These are phyloP conservation scores for Engraulis encrasicolus DNA, from an alignment of 2,113 vertebrate genomes.

Conservation along the genomic window DNA sequence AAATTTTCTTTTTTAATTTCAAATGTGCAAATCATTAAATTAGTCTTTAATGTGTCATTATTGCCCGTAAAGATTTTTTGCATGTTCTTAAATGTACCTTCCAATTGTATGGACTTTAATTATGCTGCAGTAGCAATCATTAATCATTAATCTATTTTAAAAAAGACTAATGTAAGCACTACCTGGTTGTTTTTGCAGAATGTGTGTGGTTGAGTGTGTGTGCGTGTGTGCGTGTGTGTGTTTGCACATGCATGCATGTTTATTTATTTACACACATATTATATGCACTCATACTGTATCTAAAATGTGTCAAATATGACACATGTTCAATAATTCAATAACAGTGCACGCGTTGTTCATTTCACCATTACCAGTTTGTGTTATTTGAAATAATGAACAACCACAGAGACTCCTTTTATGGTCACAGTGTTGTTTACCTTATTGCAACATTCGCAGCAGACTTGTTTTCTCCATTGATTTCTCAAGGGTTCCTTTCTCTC, in stretches of 20 bases:
- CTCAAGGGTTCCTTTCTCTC: background rate
- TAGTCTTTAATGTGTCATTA: background rate
- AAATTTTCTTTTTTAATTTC: too few relatives aligned
- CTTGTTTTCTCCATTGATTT: background rate
- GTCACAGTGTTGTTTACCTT: background rate
- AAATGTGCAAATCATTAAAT: background rate
- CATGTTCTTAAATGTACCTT: too few relatives aligned
- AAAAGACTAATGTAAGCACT: too few relatives aligned
- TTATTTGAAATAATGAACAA: background rate
- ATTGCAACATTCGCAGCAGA: background rate
- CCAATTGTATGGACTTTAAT: too few relatives aligned
- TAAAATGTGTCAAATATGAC: too few relatives aligned
- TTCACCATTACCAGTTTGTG: background rate
- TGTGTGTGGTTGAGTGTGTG: too few relatives aligned
- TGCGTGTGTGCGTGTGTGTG: background rate
- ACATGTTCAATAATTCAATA: background rate
- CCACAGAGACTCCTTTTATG: background rate
- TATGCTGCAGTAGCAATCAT: too few relatives aligned
- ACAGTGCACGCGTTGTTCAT: background rate
- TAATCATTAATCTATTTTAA: too few relatives aligned
- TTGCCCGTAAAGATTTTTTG: too few relatives aligned
- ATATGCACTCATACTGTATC: background rate
- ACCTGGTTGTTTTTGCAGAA: too few relatives aligned
- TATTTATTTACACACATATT: background rate
- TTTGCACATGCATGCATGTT: constrained; percentile 43